Evolutionary conservation across 2,113 vertebrate species (phyloP), one percentile per base, ranked within the genome.

Genomic region (Sylvia atricapilla): DNA sequence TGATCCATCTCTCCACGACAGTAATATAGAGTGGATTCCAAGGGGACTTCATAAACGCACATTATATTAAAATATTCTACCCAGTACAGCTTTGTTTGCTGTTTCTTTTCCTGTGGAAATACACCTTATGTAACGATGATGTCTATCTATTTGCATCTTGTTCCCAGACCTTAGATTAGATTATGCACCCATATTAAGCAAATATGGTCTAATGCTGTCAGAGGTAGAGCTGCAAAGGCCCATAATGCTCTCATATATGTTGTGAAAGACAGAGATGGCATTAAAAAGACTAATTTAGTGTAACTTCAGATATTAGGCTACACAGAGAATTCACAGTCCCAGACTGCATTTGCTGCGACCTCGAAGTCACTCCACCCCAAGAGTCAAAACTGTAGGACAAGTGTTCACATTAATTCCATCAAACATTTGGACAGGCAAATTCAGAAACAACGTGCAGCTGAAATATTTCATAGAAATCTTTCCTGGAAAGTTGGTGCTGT

Each of bases 31-130:
- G 68, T 46, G 11, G 80, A 52, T 81, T 94, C 88, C 92, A 88
- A n/a, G 67, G 83, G 72, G 90, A 78, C 75, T 24, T 50, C 59
- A 77, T 84, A 35, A 81, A 84, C 6, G 14, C 49, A 63, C 20
- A 64, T 86, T 49, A 31, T n/a, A 92, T 94, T 86, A 81, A 91
- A 90, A 90, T 89, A 80, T 70, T 81, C 83, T 70, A 67, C 46
- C 44, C 50, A 17, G 21, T 25, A 13, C 9, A 23, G 27, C 53
- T 67, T 74, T 76, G 33, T 80, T 93, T 91, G 53, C 6, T 62
- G 20, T 85, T 90, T 85, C 68, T 83, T 63, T 70, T 90, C 50
- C 92, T 77, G 28, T 81, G 43, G 83, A 97, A 88, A 77, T 83
- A 8, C 70, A 56, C 28, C 30, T 53, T 11, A 24, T 25, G 21